phyloP scores from a whole-genome alignment of 2,113 vertebrate genomes.

The Mus musculus region DNA sequence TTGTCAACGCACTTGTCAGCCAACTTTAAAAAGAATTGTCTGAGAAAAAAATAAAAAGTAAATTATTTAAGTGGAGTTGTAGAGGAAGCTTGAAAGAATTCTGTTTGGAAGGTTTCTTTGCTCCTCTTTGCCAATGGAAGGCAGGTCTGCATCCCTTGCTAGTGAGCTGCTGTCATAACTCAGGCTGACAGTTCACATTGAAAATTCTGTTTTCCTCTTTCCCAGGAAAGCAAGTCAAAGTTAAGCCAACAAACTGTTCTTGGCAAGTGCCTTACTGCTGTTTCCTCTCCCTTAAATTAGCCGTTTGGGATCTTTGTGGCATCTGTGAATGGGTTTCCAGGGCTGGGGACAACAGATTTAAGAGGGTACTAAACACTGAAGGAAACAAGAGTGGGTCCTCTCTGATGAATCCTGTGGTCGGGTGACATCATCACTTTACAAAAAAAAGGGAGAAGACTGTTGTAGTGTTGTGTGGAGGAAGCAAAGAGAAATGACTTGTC shows the following conservation, averaged over 20 bases:
- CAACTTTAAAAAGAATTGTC: slow-evolving; percentile 90
- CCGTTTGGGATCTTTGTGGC: slow-evolving; percentile 79
- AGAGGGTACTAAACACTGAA: not conserved
- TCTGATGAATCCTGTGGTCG: slow-evolving; percentile 29
- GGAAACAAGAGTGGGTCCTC: slow-evolving; percentile 21
- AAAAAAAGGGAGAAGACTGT: not conserved
- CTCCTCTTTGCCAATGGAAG: slow-evolving; percentile 87
- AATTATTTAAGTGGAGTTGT: slow-evolving; percentile 93
- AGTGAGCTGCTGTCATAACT: slow-evolving; percentile 89
- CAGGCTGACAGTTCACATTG: slow-evolving; percentile 91
- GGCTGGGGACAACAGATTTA: slow-evolving; percentile 64
- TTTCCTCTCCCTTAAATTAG: slow-evolving; percentile 87
- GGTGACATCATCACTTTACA: not conserved
- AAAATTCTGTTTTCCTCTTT: slow-evolving; percentile 93
- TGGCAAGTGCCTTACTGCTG: slow-evolving; percentile 87
- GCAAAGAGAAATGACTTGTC: not conserved
- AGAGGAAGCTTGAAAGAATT: slow-evolving; percentile 91
- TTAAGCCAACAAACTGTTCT: slow-evolving; percentile 91
- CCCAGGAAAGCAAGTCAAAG: slow-evolving; percentile 90
- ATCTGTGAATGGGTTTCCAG: slow-evolving; percentile 77
- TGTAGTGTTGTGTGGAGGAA: not conserved
- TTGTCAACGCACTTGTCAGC: slow-evolving; percentile 90
- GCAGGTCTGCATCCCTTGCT: slow-evolving; percentile 86
- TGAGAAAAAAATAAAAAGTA: slow-evolving; percentile 90
- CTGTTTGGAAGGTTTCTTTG: slow-evolving; percentile 89